Percentiles rank a stretch among this genome's conserved stretches.
phyloP scores from a whole-genome alignment of 1,140 invertebrate genomes.

The Philopotamus ludificatus region DNA sequence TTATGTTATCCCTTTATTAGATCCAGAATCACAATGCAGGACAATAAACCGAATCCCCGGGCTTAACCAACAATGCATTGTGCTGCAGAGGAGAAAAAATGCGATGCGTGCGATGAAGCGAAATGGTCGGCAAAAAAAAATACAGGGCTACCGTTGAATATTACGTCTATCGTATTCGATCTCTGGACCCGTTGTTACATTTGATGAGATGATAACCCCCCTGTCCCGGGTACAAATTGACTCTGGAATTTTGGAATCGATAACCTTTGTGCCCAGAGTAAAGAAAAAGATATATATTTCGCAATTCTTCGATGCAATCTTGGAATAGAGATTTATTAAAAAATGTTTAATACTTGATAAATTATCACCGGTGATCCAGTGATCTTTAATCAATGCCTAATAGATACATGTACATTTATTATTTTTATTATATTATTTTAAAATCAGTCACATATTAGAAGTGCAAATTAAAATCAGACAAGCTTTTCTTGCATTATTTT shows the following conservation, averaged over 20 bases:
- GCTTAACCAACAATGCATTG: constrained; percentile 2
- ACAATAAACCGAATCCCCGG: constrained; percentile 8
- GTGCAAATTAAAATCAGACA: no score
- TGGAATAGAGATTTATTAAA: no score
- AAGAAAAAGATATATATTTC: no score
- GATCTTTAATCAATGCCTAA: no score
- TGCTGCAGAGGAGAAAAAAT: background rate
- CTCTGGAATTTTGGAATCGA: background rate
- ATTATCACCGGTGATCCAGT: no score
- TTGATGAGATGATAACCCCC: constrained; percentile 10
- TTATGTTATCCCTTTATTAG: constrained; percentile 20
- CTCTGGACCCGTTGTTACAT: background rate
- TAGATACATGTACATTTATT: no score
- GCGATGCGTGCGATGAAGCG: background rate
- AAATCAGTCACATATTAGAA: no score
- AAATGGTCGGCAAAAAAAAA: background rate
- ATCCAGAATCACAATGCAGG: constrained; percentile 15
- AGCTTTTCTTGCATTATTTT: no score
- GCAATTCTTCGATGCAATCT: no score
- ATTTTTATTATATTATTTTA: no score
- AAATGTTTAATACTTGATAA: no score
- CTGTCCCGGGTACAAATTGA: background rate
- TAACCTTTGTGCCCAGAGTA: background rate
- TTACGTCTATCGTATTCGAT: constrained; percentile 1
- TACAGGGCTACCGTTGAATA: background rate